A percentile compares a stretch with the other conserved stretches of the same genome.
phyloP scores from a whole-genome alignment of 2,888 invertebrate genomes.

The Cetonia aurata region DNA sequence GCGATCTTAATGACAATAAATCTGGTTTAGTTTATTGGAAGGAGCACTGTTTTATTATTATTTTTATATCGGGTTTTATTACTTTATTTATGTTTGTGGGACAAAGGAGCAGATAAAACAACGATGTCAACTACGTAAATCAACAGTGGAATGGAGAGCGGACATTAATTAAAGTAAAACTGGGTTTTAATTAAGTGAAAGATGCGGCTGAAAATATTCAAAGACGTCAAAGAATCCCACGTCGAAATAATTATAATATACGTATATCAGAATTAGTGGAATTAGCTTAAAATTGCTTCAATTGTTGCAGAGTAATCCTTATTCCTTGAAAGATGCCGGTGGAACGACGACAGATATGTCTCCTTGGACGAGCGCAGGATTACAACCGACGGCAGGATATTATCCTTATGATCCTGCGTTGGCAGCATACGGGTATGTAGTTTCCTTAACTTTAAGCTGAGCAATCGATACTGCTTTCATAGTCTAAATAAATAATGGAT shows the following conservation, averaged over 20 bases:
- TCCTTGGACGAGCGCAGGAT: constrained; percentile 91
- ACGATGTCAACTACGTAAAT: no score
- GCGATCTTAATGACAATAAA: constrained; percentile 20
- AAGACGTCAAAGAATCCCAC: no score
- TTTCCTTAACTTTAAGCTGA: background rate
- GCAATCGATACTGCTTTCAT: background rate
- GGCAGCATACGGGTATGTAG: constrained; percentile 92
- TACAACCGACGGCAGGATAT: constrained; percentile 92
- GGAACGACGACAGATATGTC: constrained; percentile 88
- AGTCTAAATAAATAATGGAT: no score
- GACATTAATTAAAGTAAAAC: no score
- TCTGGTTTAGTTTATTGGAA: constrained; percentile 6
- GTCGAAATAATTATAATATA: no score
- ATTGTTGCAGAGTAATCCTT: constrained; percentile 87
- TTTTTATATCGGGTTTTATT: no score
- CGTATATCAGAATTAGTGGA: background rate
- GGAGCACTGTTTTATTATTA: constrained; percentile 43
- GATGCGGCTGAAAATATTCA: no score
- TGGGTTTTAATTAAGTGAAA: no score
- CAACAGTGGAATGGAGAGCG: no score
- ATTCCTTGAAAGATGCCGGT: constrained; percentile 86
- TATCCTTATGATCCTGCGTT: constrained; percentile 94
- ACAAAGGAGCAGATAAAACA: no score
- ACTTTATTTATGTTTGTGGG: no score
- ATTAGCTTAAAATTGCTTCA: constrained; percentile 48